Evolutionary conservation across 2,888 invertebrate genomes (phyloP), one percentile per base, ranked within the genome.

Genomic region (Hirtodrosophila duncani): DNA sequence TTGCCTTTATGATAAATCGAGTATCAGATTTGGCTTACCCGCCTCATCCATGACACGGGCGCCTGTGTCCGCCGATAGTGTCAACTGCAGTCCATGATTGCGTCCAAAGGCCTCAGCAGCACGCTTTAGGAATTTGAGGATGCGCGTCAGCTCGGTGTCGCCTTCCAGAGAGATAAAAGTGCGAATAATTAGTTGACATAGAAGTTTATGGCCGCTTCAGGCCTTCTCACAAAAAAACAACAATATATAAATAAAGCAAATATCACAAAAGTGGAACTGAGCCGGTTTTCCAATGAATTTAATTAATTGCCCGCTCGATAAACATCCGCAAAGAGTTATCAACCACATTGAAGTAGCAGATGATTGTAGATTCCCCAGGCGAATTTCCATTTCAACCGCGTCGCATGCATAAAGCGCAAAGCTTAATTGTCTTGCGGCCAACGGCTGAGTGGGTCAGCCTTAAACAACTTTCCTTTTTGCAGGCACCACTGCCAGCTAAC

Each of bases 81-180:
- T 55, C 46, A 86, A 16, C 60, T 84, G 83, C 10, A 86, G 11
- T n/a, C 81, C 86, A 61, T 86, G 86, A 52, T 79, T 79, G 26
- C 82, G 77, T 0, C 84, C 82, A 21, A 86, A 86, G 1, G 79
- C 69, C 64, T 85, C 83, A 1, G 75, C 41, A 2, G 83, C 79
- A 1, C 86, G 72, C 57, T 86, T 83, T 0, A 86, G 60, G 55
- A 86, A 86, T 62, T 85, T 85, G 3, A 69, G 55, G 31, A 84
- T 72, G 26, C 65, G 74, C 17, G 68, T 65, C 18, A 84, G 26
- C 50, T 86, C 86, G 29, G 53, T 82, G 59, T 86, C 86, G 20
- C 74, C 86, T 85, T 58, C 11, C 37, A 51, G n/a, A 45, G 17
- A 29, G 21, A 20, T 8, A 41, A 37, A 30, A 7, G 13, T 13